Evolutionary conservation across 35 echinoderm and acorn worm species (phyloP), one percentile per base, ranked within the genome.

Genomic region (Heliocidaris erythrogramma): DNA sequence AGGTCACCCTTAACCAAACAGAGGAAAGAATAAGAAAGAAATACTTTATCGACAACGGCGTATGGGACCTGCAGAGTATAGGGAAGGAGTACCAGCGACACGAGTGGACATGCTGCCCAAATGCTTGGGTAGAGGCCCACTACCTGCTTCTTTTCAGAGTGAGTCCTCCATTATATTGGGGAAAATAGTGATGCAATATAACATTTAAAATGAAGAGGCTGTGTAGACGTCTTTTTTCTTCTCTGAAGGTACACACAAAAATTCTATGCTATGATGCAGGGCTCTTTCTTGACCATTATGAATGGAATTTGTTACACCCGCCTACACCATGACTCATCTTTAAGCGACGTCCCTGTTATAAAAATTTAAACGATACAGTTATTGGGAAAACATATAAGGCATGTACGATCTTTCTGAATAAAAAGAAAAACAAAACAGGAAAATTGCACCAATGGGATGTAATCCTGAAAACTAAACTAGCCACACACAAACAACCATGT

Each of bases 11-110:
- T 24, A 78, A 27, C 0, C 0, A 78, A 78, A 78, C 18, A 6
- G 27, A 21, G 21, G 87, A 89, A 47, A 89, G 8, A 11, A 18
- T 32, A 12, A 89, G 31, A 18, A 48, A 47, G 87, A 8, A 24
- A 2, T 35, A 89, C 87, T 89, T 89, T 9, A 48, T 89, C 87
- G 31, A 89, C 87, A 89, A 89, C 87, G 87, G 87, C 4, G 87
- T 47, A 7, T 89, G 87, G 87, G 31, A 32, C 31, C 87, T 89
- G 12, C 7, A 13, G 30, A 24, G 18, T 47, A 47, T 89, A 16
- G 12, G 9, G 17, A 48, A 47, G 47, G 87, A 89, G 30, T 47
- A 89, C 31, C 87, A 89, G 31, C 9, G 17, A 27, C 32, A 12
- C 8, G 9, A 89, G 18, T 89, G 87, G 87, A 30, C 30, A 27